These are phyloP conservation scores for Tachysurus vachellii DNA, from an alignment of 2,113 vertebrate species.

Conservation along the genomic window DNA sequence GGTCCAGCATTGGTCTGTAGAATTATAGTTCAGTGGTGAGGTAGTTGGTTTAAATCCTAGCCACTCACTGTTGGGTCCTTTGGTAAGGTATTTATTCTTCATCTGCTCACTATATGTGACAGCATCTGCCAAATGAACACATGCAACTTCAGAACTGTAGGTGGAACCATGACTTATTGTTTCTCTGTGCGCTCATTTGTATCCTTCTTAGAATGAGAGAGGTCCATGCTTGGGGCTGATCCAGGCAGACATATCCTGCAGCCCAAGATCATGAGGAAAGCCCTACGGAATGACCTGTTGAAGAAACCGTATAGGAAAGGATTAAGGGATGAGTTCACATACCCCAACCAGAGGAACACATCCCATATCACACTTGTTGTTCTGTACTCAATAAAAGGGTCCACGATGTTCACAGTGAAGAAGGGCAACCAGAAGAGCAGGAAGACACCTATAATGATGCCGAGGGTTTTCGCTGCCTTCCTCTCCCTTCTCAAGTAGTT, in stretches of 20 bases:
- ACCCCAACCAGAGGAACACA: constrained; percentile 77
- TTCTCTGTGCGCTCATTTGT: constrained; percentile 57
- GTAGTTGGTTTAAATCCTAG: neutral
- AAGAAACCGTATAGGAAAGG: constrained; percentile 79
- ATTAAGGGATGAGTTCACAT: constrained; percentile 78
- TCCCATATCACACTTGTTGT: constrained; percentile 74
- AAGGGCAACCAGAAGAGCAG: constrained; percentile 79
- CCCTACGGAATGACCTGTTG: constrained; percentile 75
- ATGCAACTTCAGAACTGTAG: neutral
- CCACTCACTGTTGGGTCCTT: neutral
- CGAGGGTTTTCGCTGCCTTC: constrained; percentile 79
- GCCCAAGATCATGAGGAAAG: constrained; percentile 75
- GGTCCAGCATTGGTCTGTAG: neutral
- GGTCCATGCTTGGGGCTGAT: constrained; percentile 67
- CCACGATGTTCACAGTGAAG: constrained; percentile 77
- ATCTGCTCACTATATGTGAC: neutral
- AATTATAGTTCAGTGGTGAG: neutral
- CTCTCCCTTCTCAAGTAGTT: constrained; percentile 70
- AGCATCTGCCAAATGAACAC: too few species aligned
- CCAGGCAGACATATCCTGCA: constrained; percentile 72
- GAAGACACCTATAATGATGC: constrained; percentile 79
- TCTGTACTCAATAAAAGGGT: constrained; percentile 74
- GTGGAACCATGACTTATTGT: constrained; percentile 11
- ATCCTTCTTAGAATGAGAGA: constrained; percentile 71
- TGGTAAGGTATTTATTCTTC: neutral